Conservation (phyloP, 2,113 vertebrate species). For the Halcyon senegalensis region DNA sequence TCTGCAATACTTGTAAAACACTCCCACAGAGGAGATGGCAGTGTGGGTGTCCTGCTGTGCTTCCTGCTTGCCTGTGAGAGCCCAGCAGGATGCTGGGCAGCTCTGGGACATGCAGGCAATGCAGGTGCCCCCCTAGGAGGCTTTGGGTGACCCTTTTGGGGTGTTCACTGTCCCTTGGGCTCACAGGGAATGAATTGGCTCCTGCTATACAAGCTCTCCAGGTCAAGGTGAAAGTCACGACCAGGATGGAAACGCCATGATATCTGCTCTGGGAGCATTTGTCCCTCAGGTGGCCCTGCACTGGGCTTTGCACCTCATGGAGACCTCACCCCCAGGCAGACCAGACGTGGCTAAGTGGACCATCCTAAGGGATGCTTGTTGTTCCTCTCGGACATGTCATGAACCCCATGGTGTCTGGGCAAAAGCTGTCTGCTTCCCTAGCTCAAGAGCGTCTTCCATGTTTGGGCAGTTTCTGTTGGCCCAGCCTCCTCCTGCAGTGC, state of each 20-base stretch:
- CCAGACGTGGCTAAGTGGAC: not conserved
- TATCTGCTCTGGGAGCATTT: not conserved
- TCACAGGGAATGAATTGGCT: not conserved
- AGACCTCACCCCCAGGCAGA: not conserved
- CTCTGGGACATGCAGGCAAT: not conserved
- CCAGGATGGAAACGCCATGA: not conserved
- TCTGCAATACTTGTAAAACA: constrained; percentile 13
- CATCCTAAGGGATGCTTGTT: not conserved
- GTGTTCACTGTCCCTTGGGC: not conserved
- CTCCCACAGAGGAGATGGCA: not conserved
- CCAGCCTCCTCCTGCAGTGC: not conserved
- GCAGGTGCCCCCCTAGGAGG: not conserved
- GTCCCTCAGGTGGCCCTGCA: not conserved
- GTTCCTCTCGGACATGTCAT: not conserved
- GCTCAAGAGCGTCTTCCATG: not conserved
- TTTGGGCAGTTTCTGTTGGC: not conserved
- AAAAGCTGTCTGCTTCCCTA: not conserved
- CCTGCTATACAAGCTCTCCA: not conserved
- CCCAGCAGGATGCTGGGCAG: not conserved
- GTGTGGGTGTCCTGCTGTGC: not conserved
- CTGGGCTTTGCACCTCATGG: not conserved
- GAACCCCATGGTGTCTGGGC: not conserved
- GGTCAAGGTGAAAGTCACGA: not conserved
- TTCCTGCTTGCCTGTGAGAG: not conserved
- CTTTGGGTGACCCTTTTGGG: not conserved